Percentiles rank a stretch among this genome's conserved stretches.
phyloP scores from a whole-genome alignment of 2,888 invertebrate genomes.

The Seladonia tumulorum region DNA sequence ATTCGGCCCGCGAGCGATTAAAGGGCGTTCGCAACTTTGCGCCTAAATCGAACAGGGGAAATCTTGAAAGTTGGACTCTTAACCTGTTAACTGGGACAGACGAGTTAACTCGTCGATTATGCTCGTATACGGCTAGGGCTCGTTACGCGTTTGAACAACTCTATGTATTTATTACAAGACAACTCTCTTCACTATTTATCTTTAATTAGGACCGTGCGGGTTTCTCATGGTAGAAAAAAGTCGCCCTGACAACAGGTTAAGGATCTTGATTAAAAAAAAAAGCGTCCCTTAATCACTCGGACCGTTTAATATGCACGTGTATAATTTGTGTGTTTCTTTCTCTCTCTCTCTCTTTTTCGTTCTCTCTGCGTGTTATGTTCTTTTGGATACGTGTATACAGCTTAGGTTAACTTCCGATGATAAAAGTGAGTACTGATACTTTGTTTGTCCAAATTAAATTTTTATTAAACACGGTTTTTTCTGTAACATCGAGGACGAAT shows the following conservation, averaged over 20 bases:
- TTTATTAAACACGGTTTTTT: slow-evolving; percentile 83
- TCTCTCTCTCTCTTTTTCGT: neutral
- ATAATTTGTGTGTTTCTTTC: neutral
- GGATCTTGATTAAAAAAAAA: neutral
- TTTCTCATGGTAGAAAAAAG: neutral
- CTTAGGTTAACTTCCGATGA: slow-evolving; percentile 57
- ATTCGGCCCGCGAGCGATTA: slow-evolving; percentile 54
- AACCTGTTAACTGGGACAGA: neutral
- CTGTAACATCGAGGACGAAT: slow-evolving; percentile 84
- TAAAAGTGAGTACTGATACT: slow-evolving; percentile 67
- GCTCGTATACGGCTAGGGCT: neutral
- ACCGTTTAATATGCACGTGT: slow-evolving; percentile 36
- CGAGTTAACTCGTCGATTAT: neutral
- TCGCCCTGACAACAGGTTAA: slow-evolving; percentile 1
- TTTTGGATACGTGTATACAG: slow-evolving; percentile 30
- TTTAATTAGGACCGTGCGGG: slow-evolving; percentile 9
- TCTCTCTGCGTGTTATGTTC: neutral
- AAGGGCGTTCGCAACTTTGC: neutral
- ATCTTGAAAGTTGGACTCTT: neutral
- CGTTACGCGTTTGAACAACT: neutral
- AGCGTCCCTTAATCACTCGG: slow-evolving; percentile 27
- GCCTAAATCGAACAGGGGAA: neutral
- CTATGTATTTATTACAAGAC: neutral
- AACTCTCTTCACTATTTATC: neutral
- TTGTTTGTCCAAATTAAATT: slow-evolving; percentile 83